Conservation (phyloP, 1,140 invertebrate genomes). For the Protaetia brevitarsis region DNA sequence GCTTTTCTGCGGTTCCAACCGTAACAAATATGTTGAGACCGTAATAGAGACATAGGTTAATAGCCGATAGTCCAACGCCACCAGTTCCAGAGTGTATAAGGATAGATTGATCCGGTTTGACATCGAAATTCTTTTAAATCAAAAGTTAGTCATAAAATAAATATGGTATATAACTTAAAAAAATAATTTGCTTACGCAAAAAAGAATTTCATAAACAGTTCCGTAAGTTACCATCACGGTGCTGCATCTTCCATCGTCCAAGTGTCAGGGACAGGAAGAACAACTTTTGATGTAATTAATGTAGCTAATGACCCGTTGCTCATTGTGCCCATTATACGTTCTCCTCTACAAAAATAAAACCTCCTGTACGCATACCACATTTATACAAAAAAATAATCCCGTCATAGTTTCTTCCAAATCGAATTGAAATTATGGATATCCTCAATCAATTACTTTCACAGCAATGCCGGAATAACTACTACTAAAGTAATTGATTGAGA, state of each 20-base stretch:
- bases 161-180: background rate
- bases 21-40: conserved; percentile 70
- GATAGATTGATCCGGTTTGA: background rate
- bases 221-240: conserved; percentile 84
- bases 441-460: background rate
- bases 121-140: background rate
- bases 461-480: background rate
- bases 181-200: background rate
- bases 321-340: conserved; percentile 70
- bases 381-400: background rate
- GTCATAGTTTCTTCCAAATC: background rate
- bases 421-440: background rate
- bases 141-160: too few relatives aligned
- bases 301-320: conserved; percentile 59
- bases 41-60: conserved; percentile 61
- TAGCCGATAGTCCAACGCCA: conserved; percentile 80
- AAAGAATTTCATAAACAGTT: conserved; percentile 52
- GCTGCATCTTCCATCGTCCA: conserved; percentile 86
- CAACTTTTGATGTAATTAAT: conserved; percentile 52
- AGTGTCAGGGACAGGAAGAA: conserved; percentile 75
- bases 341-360: conserved; percentile 51
- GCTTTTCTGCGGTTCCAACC: conserved; percentile 68
- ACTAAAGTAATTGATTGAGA: background rate
- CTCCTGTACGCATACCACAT: too few relatives aligned
- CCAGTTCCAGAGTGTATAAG: conserved; percentile 76